Base-by-base conservation (phyloP, 2,888 invertebrate species). In the Eupithecia exiguata region DNA sequence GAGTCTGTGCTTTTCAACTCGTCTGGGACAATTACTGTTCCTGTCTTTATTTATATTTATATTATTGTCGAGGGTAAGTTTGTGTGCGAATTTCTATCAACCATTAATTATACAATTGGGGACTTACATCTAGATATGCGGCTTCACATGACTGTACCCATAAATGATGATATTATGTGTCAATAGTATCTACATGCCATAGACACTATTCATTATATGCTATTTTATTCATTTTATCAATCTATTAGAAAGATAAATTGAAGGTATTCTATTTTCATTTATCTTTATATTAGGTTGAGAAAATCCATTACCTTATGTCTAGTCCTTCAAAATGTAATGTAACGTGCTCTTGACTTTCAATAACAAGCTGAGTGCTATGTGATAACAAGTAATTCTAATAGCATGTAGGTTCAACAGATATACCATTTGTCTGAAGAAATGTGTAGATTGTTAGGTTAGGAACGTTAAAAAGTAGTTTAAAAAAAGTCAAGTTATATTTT, bases 1-100 rank as follows among this genome's bases (percentile, higher is more conserved):
- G 83, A 85, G 79, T 80, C 74, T 78, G 77, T 78, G 73, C 38
- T 82, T 83, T 83, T 82, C 78, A 71, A 74, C 72, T 75, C 74
- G 74, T 73, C 49, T 68, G 65, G 58, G 72, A 74, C 61, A 69
- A 69, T 62, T 21, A 16, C 58, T 58, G 25, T 62, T 21, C 7
- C 25, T 58, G 58, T 58, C 5, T 25, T 58, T 58, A 25, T 25
- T 58, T 58, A 5, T 58, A 58, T 58, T 21, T 25, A 58, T 58
- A 12, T 58, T n/a, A 58, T 25, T 58, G n/a, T 30, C 61, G 14
- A 35, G 38, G 65, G 65, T 65, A 38, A 65, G 62, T 62, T 58
- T 53, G 25, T 58, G 53, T 53, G 4, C 21, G 21, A 4, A 53
- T 53, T 53, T 10, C 53, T 4, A 53, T 21, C n/a, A 53, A 10